Conservation (phyloP, 2,888 invertebrate genomes). For the Parnassius mnemosyne region DNA sequence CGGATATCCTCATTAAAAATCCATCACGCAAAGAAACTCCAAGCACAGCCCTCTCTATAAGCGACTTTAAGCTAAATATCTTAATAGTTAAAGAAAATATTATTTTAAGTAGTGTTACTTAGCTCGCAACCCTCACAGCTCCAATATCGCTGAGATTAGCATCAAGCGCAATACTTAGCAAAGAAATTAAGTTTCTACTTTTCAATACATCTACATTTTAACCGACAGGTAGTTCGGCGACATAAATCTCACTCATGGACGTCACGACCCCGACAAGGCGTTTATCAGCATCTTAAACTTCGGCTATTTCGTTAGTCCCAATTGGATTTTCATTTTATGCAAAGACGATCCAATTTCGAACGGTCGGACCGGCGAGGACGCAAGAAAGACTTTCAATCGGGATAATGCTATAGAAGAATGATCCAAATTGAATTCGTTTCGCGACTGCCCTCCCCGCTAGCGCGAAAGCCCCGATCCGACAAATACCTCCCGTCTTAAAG, state of each 20-base stretch:
- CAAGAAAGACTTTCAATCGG: slow-evolving; percentile 58
- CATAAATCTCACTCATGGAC: slow-evolving; percentile 13
- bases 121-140: no score
- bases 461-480: slow-evolving; percentile 42
- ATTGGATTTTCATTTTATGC: slow-evolving; percentile 77
- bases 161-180: neutral
- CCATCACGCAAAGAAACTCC: no score
- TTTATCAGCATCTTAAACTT: slow-evolving; percentile 42
- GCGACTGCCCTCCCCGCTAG: slow-evolving; percentile 34
- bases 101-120: no score
- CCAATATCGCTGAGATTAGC: no score
- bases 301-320: slow-evolving; percentile 69
- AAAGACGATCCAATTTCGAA: slow-evolving; percentile 72
- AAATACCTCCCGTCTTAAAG: slow-evolving; percentile 56
- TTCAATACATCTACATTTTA: slow-evolving; percentile 7
- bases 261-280: slow-evolving; percentile 29
- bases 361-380: slow-evolving; percentile 43
- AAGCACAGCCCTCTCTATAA: no score
- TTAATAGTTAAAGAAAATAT: no score
- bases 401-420: slow-evolving; percentile 75
- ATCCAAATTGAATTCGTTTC: slow-evolving; percentile 74
- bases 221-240: slow-evolving; percentile 4
- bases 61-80: no score
- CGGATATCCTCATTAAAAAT: no score
- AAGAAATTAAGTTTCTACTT: slow-evolving; percentile 16